A percentile compares a stretch with the other conserved stretches of the same genome.
These are phyloP conservation scores for Prunella fulvescens DNA, from an alignment of 2,113 vertebrate species.

Conservation along the genomic window DNA sequence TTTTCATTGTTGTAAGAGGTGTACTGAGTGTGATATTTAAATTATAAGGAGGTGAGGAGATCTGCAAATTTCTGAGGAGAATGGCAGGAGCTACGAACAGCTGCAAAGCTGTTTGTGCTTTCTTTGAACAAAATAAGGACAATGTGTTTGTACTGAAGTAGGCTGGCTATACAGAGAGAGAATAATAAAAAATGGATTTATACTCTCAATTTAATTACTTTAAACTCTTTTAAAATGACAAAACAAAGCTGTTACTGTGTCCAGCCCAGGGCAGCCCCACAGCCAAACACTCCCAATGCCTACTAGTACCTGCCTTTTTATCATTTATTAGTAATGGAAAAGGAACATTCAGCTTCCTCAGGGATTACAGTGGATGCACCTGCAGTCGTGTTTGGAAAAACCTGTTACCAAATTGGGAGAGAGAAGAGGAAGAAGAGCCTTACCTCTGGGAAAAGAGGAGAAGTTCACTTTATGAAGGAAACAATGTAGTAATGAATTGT, in stretches of 20 bases:
- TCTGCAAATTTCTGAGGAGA: not conserved
- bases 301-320: not conserved
- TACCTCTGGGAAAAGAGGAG: not conserved
- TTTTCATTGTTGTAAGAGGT: not conserved
- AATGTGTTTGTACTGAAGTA: not conserved
- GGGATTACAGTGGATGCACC: not conserved
- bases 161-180: not conserved
- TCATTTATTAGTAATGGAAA: not conserved
- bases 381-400: not conserved
- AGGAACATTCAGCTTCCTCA: not conserved
- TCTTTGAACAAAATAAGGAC: not conserved
- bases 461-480: not conserved
- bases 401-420: not conserved
- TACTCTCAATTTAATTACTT: not conserved
- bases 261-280: not conserved
- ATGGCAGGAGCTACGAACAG: not conserved
- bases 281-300: not conserved
- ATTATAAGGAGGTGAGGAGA: not conserved
- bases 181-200: not conserved
- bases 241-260: not conserved
- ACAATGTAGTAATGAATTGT: not conserved
- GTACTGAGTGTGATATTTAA: not conserved
- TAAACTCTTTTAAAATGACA: not conserved
- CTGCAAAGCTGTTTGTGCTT: not conserved
- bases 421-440: not conserved